Evolutionary conservation across 92 coral and sea anemone species (phyloP).

Genomic region (Palythoa heliodiscus): DNA sequence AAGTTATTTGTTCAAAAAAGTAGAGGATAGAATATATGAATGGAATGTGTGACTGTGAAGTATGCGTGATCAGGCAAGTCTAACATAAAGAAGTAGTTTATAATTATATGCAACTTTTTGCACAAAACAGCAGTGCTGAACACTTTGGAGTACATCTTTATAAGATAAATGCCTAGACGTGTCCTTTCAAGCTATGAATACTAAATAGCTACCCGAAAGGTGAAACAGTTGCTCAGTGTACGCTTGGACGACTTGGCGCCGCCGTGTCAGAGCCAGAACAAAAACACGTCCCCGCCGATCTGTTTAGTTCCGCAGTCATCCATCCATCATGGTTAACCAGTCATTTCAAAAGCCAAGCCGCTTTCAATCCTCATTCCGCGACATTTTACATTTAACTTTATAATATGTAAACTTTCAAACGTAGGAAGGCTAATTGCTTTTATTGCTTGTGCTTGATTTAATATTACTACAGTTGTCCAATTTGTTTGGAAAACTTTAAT

Average conservation of each 20-base stretch:
- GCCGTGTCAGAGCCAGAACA: conserved; percentile 25
- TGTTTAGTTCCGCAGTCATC: conserved; percentile 40
- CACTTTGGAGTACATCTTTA: not conserved
- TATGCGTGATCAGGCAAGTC: not conserved
- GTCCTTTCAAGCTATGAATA: conserved; percentile 12
- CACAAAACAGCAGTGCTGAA: not conserved
- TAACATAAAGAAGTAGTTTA: not conserved
- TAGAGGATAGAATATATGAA: not conserved
- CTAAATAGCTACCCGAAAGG: not conserved
- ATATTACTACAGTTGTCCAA: not conserved
- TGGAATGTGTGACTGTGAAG: not conserved
- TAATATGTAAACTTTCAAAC: not conserved
- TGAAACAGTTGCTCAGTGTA: conserved; percentile 36
- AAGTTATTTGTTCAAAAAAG: not conserved
- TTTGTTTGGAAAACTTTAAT: not conserved
- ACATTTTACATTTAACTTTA: not conserved
- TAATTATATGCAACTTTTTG: not conserved
- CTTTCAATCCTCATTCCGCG: conserved; percentile 11
- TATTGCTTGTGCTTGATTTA: not conserved
- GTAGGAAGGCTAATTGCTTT: not conserved
- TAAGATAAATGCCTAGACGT: not conserved
- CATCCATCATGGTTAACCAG: conserved; percentile 56
- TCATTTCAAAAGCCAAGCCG: conserved; percentile 34
- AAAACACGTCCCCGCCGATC: conserved; percentile 45
- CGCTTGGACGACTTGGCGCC: conserved; percentile 43